Evolutionary conservation across 2,797 vertebrate species (phyloP).

Genomic region (Eulemur rubriventer): DNA sequence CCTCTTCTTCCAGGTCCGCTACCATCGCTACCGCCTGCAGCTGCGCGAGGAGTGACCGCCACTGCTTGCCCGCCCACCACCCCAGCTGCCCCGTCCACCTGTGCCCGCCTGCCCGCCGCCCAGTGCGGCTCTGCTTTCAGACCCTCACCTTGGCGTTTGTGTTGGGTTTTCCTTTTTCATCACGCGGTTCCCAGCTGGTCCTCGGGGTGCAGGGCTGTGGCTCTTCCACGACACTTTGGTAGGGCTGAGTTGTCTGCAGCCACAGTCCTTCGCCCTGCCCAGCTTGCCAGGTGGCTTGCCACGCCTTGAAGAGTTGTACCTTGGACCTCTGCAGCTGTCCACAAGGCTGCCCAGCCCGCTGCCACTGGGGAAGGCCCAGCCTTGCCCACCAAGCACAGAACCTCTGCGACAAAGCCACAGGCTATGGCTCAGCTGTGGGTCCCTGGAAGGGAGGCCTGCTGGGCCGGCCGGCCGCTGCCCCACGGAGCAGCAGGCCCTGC

Average conservation of each 20-base stretch:
- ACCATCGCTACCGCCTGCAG: slow-evolving; percentile 98
- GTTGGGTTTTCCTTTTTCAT: slow-evolving; percentile 44
- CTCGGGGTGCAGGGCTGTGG: background rate
- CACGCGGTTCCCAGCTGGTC: slow-evolving; percentile 32
- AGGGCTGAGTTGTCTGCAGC: background rate
- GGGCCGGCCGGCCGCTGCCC: slow-evolving; percentile 55
- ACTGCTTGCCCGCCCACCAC: background rate
- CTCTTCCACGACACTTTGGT: background rate
- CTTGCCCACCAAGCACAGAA: slow-evolving; percentile 16
- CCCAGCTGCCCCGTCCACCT: slow-evolving; percentile 3
- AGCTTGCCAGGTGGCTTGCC: background rate
- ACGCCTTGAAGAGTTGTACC: background rate
- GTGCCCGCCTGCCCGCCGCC: slow-evolving; percentile 49
- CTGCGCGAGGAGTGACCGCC: slow-evolving; percentile 96
- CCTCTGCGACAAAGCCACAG: background rate
- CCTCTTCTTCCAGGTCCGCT: slow-evolving; percentile 99
- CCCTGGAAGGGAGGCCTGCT: slow-evolving; percentile 60
- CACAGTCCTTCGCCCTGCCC: background rate
- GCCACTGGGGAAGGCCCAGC: background rate
- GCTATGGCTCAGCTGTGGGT: background rate
- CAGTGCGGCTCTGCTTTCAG: slow-evolving; percentile 42
- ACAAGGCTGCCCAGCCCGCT: background rate
- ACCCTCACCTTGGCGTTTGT: slow-evolving; percentile 47
- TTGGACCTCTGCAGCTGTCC: background rate
- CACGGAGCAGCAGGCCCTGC: slow-evolving; percentile 49